These are phyloP conservation scores for Cheilosia pagana DNA, from an alignment of 2,888 invertebrate genomes.

Conservation along the genomic window DNA sequence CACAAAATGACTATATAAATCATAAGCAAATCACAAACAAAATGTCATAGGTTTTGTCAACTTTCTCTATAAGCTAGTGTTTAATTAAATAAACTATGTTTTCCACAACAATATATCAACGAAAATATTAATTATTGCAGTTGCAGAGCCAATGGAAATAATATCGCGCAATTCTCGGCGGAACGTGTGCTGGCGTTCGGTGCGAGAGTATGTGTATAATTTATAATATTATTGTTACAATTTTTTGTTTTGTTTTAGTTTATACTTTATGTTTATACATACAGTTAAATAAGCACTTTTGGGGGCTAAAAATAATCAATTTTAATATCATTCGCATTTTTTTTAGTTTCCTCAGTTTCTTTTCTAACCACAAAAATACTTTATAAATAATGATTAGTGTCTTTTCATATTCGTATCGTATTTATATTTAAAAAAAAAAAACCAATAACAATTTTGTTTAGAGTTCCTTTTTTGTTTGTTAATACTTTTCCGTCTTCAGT, in stretches of 20 bases:
- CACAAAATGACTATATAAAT: slow-evolving; percentile 35
- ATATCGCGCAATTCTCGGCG: slow-evolving; percentile 51
- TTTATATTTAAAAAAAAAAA: background rate
- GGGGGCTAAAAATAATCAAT: slow-evolving; percentile 3
- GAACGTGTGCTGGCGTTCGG: slow-evolving; percentile 46
- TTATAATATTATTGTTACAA: slow-evolving; percentile 20
- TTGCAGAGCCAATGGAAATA: slow-evolving; percentile 56
- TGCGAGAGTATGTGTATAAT: slow-evolving; percentile 34
- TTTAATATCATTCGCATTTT: slow-evolving; percentile 8
- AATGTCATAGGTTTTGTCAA: slow-evolving; percentile 36
- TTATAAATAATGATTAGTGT: slow-evolving; percentile 12
- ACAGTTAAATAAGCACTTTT: slow-evolving; percentile 36
- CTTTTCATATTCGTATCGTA: background rate
- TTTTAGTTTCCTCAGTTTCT: background rate
- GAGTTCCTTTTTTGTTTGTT: slow-evolving; percentile 21
- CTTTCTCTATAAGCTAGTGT: background rate
- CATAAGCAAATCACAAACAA: slow-evolving; percentile 57
- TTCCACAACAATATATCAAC: background rate
- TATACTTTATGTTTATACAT: slow-evolving; percentile 25
- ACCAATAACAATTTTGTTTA: slow-evolving; percentile 27
- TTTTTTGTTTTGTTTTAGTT: slow-evolving; percentile 12
- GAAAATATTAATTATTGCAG: slow-evolving; percentile 30
- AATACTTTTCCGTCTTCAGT: slow-evolving; percentile 50
- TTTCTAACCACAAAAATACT: slow-evolving; percentile 5
- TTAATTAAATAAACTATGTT: background rate